Evolutionary conservation across 2,888 invertebrate genomes (phyloP), one percentile per base, ranked within the genome.

Genomic region (Himalopsyche anomala): DNA sequence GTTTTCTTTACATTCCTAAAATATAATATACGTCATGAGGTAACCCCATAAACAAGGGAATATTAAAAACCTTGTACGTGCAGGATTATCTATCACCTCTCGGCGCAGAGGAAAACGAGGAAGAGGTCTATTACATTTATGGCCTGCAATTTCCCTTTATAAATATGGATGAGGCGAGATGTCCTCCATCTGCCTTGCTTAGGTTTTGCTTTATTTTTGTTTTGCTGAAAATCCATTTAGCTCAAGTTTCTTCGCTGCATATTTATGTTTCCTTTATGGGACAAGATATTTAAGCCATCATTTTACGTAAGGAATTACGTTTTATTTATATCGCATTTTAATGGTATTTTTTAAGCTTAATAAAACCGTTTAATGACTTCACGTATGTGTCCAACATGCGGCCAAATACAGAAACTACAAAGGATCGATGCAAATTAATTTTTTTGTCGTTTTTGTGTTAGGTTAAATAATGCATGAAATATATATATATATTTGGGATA

Each of bases 71-170:
- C 56, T 17, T 62, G 28, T 8, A 15, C 19, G 2, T 62, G 19
- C 19, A 28, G 8, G 28, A 19, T 4, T 28, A 62, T 62, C 19
- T 56, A 62, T 19, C 28, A 62, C 19, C 62, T 19, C 28, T 62
- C 19, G 5, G 8, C 62, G 11, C 5, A 5, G 8, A n/a, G 15
- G 19, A 19, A 62, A 19, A 62, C 19, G 28, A 62, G 62, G 51
- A 51, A 51, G 28, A 15, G 11, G 62, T 62, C 62, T 19, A 62
- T 62, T 62, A 19, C 19, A 28, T 62, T 62, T 62, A 62, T 62
- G 62, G 62, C 8, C n/a, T n/a, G 62, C 62, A 62, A 62, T 62
- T 62, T 62, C 62, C 62, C 19, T 62, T 62, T 19, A 62, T 62
- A 62, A 62, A 62, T 62, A 62, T 62, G 8, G 19, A 62, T 62